Evolutionary conservation across 2,797 vertebrate genomes (phyloP), one percentile per base, ranked within the genome.

Genomic region (Fringilla coelebs): DNA sequence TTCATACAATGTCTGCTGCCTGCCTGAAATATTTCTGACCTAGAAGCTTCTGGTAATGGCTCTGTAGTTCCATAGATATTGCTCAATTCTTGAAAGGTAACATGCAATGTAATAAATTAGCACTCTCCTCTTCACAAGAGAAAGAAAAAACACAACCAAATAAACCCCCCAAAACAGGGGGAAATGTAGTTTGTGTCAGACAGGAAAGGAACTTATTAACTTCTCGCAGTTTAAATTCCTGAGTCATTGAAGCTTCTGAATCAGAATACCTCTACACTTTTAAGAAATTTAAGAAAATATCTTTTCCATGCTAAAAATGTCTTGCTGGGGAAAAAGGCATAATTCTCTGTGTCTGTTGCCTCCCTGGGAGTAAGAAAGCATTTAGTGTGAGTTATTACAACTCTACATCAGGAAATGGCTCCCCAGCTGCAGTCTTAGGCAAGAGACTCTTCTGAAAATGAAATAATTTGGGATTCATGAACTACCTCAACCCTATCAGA

Each of bases 301-400:
- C 11, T 77, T 96, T 97, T 96, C 88, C 76, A 85, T 90, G 82
- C 95, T 60, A 88, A 96, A 96, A 93, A 93, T 73, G 24, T 82
- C 87, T 88, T 95, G 71, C 81, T 84, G 91, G 52, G 58, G 49
- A 71, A 84, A 85, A 95, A 93, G 38, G 40, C 54, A 85, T 89
- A 60, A 57, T 80, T 89, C 24, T 78, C 66, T 70, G 29, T 38
- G n/a, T 57, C 61, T 68, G 54, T 87, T 86, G 57, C 88, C 71
- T 96, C 77, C 58, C 34, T 94, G 45, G 73, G 84, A 95, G 70
- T 34, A 89, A 84, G 80, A 65, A 79, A 77, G 60, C 26, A 2
- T 83, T 81, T 63, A 68, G 32, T 67, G 60, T 90, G 78, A 91
- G 52, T 95, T 93, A 95, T 97, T 96, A 79, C 85, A 86, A 45